Evolutionary conservation across 2,797 vertebrate genomes (phyloP).

Genomic region (Tragelaphus eurycerus): DNA sequence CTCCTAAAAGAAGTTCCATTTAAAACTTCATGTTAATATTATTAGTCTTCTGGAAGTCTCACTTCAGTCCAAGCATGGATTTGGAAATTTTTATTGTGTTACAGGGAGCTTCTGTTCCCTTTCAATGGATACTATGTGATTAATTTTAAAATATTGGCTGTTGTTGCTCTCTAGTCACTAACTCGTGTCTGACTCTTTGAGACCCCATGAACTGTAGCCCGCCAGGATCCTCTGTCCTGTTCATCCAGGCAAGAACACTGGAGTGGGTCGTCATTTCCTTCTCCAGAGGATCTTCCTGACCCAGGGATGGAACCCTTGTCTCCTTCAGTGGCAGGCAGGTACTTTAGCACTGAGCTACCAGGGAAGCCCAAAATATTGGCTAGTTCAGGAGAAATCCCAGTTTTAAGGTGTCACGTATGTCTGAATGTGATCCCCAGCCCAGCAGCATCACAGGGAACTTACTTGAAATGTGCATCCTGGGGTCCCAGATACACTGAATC

Average conservation of each 20-base stretch:
- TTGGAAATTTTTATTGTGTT: not conserved
- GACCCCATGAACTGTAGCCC: not conserved
- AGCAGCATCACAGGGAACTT: not conserved
- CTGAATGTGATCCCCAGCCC: not conserved
- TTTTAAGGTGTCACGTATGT: rapidly evolving
- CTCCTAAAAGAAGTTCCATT: not conserved
- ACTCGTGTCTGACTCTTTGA: not conserved
- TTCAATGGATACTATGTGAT: rapidly evolving
- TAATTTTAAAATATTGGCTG: not conserved
- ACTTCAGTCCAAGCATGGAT: too few relatives aligned
- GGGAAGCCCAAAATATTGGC: not conserved
- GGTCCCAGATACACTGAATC: not conserved
- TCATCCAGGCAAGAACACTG: not conserved
- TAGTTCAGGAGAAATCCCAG: not conserved
- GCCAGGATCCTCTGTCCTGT: not conserved
- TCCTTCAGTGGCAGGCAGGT: not conserved
- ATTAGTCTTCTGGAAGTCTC: not conserved
- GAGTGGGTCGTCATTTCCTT: not conserved
- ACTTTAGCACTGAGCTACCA: not conserved
- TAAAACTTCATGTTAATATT: not conserved
- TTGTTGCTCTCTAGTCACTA: not conserved
- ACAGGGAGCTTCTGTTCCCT: not conserved
- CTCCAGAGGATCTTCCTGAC: not conserved
- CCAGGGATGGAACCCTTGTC: not conserved
- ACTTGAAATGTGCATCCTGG: not conserved